Evolutionary conservation across 2,888 invertebrate species (phyloP).

Genomic region (Nycteola revayana): DNA sequence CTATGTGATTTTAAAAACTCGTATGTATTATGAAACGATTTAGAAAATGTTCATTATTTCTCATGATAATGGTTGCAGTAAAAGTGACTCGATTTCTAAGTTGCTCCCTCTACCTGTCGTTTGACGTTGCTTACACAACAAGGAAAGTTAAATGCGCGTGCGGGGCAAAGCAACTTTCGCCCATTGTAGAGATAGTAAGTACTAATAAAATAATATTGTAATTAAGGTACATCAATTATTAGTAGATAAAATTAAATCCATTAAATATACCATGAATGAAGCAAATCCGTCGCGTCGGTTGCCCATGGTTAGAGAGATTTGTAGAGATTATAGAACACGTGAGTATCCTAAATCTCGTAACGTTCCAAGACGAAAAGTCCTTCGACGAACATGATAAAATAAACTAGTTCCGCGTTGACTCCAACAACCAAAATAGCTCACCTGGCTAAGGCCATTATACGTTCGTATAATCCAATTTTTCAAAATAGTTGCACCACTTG

Average conservation of each 20-base stretch:
- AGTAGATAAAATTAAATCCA: not conserved
- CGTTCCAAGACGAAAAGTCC: conserved; percentile 62
- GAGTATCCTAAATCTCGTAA: conserved; percentile 51
- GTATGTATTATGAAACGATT: conserved; percentile 32
- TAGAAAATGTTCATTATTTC: conserved; percentile 39
- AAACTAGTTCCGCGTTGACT: conserved; percentile 80
- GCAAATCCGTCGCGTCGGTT: conserved; percentile 18
- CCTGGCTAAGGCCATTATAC: conserved; percentile 82
- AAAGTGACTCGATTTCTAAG: conserved; percentile 74
- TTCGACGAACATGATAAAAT: conserved; percentile 72
- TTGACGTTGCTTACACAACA: conserved; percentile 77
- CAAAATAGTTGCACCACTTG: conserved; percentile 69
- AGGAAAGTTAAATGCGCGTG: conserved; percentile 77
- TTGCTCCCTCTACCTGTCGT: conserved; percentile 72
- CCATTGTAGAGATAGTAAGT: conserved; percentile 59
- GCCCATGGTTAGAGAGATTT: not conserved
- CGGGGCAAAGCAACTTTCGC: conserved; percentile 75
- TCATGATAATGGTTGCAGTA: conserved; percentile 57
- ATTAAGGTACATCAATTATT: conserved; percentile 10
- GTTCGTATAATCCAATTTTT: conserved; percentile 81
- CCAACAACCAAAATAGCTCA: conserved; percentile 80
- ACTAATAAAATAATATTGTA: conserved; percentile 36
- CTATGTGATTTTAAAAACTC: conserved; percentile 19
- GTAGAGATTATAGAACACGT: conserved; percentile 45
- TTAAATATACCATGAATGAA: conserved; percentile 28